phyloP scores from a whole-genome alignment of 2,888 invertebrate species.

The Lasioglossum lativentre region DNA sequence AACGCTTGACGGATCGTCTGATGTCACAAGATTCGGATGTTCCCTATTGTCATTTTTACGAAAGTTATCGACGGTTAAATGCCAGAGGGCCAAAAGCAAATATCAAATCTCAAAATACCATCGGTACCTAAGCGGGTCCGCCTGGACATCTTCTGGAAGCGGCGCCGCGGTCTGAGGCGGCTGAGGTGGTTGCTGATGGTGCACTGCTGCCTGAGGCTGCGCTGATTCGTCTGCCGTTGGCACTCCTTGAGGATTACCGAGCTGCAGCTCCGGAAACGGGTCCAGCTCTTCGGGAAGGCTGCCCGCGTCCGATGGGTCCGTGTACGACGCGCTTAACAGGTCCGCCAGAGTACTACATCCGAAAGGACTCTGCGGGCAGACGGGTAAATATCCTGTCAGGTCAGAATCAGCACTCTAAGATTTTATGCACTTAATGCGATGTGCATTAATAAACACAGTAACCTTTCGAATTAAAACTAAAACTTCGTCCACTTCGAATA shows the following conservation, averaged over 20 bases:
- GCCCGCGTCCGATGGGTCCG: slow-evolving; percentile 88
- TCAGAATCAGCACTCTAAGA: not conserved
- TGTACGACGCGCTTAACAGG: slow-evolving; percentile 90
- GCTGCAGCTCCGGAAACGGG: slow-evolving; percentile 89
- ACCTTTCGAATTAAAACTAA: not conserved
- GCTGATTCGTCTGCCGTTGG: slow-evolving; percentile 77
- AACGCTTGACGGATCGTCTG: too few relatives aligned
- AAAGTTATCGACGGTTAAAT: not conserved
- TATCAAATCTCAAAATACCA: not conserved
- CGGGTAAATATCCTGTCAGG: not conserved
- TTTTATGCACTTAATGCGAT: not conserved
- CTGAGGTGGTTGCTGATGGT: slow-evolving; percentile 77
- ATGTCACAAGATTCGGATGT: too few relatives aligned
- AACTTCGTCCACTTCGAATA: not conserved
- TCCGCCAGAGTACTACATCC: slow-evolving; percentile 92
- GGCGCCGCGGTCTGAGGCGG: slow-evolving; percentile 73
- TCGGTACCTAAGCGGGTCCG: slow-evolving; percentile 80
- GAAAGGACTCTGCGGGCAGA: slow-evolving; percentile 85
- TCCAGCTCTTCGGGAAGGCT: slow-evolving; percentile 90
- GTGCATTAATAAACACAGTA: too few relatives aligned
- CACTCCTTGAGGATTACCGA: slow-evolving; percentile 80
- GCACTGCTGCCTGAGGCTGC: slow-evolving; percentile 80
- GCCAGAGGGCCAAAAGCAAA: not conserved
- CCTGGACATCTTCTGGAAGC: slow-evolving; percentile 79
- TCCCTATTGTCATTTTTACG: too few relatives aligned